Evolutionary conservation across 2,113 vertebrate species (phyloP), one percentile per base, ranked within the genome.

Genomic region (Ardeotis arabs): DNA sequence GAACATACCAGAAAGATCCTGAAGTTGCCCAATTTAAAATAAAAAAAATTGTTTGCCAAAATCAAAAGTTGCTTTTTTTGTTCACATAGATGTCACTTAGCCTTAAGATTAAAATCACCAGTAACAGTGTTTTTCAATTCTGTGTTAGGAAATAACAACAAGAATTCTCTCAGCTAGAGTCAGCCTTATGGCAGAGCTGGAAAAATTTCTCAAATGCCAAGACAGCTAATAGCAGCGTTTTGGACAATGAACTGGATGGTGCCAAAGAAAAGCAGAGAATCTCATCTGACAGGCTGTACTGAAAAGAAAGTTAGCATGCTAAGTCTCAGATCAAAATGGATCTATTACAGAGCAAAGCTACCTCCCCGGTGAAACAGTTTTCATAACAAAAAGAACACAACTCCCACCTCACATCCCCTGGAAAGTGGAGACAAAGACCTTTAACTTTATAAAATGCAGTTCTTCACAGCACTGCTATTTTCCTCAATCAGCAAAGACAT

Each of bases 161-260:
- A 76, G 49, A 93, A 77, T 70, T 92, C 70, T 45, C 37, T 84
- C 75, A 62, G 50, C 19, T 50, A 90, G n/a, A 50, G 12, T 20
- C 2, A 5, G 79, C 39, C 45, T 76, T 35, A n/a, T 13, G 24
- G 68, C 79, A 63, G n/a, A 70, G 50, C n/a, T 70, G 80, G 41
- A 80, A 80, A 87, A 96, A n/a, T 69, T 59, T 75, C 76, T 64
- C 52, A 55, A 88, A 80, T 44, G 90, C 92, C 92, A 94, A 95
- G 69, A 67, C 17, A 76, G 69, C 52, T 56, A 89, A 89, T 93
- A 82, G 58, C n/a, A 78, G 22, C 59, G 76, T 53, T 89, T 50
- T 69, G 41, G 44, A 89, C 0, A 1, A 84, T 50, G 44, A 79
- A 60, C 8, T 37, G 60, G 33, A 35, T 45, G 47, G 80, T 35